Evolutionary conservation across 1,140 invertebrate genomes (phyloP).

Genomic region (Sinella curviseta): DNA sequence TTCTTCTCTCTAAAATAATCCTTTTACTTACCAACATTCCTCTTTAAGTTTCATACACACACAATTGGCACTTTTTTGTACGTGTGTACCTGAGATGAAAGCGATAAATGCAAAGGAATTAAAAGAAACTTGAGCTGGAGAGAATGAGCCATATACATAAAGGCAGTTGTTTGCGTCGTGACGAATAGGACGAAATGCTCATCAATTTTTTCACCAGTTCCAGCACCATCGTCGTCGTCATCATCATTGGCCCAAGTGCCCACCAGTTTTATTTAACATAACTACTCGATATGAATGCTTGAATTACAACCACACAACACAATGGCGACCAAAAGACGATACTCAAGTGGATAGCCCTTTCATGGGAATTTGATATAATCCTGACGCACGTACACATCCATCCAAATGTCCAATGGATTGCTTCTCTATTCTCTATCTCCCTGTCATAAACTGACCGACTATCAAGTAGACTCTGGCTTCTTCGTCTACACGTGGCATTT

Average conservation of each 20-base stretch:
- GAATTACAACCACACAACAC: neutral
- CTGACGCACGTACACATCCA: neutral
- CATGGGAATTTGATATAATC: constrained; percentile 17
- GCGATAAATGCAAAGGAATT: neutral
- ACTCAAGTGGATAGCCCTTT: neutral
- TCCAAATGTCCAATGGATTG: no score
- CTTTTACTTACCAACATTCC: neutral
- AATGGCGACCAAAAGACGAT: neutral
- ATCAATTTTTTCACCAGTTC: no score
- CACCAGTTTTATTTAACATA: neutral
- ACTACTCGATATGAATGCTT: neutral
- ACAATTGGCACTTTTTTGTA: neutral
- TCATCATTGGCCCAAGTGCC: neutral
- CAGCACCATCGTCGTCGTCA: no score
- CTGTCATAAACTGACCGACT: neutral
- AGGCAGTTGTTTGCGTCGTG: no score
- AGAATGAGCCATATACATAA: neutral
- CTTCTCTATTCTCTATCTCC: no score
- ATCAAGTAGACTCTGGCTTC: neutral
- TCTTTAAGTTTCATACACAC: neutral
- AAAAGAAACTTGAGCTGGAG: neutral
- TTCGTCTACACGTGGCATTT: constrained; percentile 20
- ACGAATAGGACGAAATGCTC: no score
- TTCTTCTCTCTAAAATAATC: neutral
- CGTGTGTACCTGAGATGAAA: neutral